Conservation (phyloP, 2,797 vertebrate genomes). For the Sebastes kiyomatsui region DNA sequence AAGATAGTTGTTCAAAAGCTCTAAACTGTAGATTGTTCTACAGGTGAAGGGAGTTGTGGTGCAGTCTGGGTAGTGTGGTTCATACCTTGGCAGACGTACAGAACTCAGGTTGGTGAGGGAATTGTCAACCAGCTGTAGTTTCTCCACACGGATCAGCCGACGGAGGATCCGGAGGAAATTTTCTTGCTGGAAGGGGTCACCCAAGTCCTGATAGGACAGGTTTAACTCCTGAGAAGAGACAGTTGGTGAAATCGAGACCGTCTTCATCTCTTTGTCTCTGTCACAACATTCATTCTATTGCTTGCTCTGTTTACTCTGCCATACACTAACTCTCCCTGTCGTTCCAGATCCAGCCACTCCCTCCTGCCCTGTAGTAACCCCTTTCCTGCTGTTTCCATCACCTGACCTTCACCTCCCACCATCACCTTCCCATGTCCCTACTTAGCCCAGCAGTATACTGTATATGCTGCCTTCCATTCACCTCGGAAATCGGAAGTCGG, state of each 20-base stretch:
- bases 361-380: neutral
- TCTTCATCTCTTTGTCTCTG: neutral
- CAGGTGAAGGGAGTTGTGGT: neutral
- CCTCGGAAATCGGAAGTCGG: too few relatives aligned
- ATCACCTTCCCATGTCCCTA: neutral
- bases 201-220: conserved; percentile 94
- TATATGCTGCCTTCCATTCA: too few relatives aligned
- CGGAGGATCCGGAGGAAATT: conserved; percentile 91
- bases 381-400: neutral
- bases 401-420: neutral
- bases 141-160: conserved; percentile 91
- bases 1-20: neutral
- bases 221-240: conserved; percentile 86
- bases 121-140: conserved; percentile 92
- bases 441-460: neutral
- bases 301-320: neutral
- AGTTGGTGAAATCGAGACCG: neutral
- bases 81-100: conserved; percentile 93
- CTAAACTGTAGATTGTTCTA: neutral
- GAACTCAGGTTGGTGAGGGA: conserved; percentile 90
- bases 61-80: conserved; percentile 10
- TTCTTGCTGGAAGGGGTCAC: conserved; percentile 89
- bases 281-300: neutral
- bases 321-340: neutral
- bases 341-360: neutral